Percentiles rank a stretch among this genome's conserved stretches.
phyloP scores from a whole-genome alignment of 2,113 vertebrate species.

The Oreotrochilus melanogaster region DNA sequence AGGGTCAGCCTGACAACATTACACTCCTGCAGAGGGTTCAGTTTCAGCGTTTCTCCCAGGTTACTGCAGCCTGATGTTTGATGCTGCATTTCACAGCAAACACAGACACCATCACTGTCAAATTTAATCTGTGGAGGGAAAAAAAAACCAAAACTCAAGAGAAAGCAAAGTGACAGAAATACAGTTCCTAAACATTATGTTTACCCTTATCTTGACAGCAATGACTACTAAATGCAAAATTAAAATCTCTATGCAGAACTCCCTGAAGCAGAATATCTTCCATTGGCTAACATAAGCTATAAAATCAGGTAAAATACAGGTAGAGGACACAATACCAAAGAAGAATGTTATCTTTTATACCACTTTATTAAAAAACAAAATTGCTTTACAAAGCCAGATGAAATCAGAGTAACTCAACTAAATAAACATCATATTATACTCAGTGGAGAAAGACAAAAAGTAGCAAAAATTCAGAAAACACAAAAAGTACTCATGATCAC shows the following conservation, averaged over 20 bases:
- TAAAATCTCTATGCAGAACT: neutral
- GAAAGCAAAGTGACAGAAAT: neutral
- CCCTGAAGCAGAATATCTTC: neutral
- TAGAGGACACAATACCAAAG: neutral
- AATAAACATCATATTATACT: neutral
- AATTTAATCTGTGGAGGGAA: conserved; percentile 83
- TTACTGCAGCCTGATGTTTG: conserved; percentile 94
- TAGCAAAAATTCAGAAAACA: neutral
- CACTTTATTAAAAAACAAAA: neutral
- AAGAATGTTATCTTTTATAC: neutral
- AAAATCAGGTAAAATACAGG: neutral
- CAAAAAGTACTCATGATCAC: neutral
- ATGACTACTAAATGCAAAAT: neutral
- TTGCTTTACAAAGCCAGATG: neutral
- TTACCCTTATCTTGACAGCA: neutral
- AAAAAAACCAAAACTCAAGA: conserved; percentile 24
- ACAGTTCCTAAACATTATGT: neutral
- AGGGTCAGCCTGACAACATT: conserved; percentile 91
- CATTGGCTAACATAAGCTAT: neutral
- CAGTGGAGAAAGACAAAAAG: neutral
- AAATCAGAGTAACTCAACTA: neutral
- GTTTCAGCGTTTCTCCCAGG: conserved; percentile 93
- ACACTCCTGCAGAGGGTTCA: conserved; percentile 93
- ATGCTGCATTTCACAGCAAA: conserved; percentile 94
- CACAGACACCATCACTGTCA: conserved; percentile 95